Evolutionary conservation across 1,140 invertebrate species (phyloP).

Genomic region (Drosophila tropicalis): DNA sequence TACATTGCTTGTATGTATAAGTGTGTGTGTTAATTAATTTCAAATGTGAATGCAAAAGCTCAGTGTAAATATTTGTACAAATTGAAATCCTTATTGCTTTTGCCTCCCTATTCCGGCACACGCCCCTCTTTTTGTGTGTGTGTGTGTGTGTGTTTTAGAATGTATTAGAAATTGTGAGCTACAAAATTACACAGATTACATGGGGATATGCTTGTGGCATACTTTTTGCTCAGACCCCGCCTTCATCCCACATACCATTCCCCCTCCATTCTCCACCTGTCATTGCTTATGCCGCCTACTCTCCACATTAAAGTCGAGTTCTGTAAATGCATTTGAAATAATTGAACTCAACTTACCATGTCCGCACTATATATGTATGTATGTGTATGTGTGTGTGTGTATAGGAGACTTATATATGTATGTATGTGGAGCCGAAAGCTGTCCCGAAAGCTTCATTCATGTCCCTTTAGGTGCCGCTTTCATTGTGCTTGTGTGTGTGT

Average conservation of each 20-base stretch:
- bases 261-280: not conserved
- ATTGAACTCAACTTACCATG: conserved; percentile 18
- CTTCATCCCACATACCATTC: no score
- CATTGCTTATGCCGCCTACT: not conserved
- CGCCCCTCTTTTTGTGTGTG: not conserved
- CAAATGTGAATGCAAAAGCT: conserved; percentile 56
- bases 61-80: conserved; percentile 55
- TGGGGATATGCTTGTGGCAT: conserved; percentile 44
- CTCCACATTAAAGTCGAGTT: conserved; percentile 21
- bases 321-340: conserved; percentile 55
- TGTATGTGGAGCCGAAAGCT: conserved; percentile 32
- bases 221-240: conserved; percentile 24
- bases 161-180: conserved; percentile 25
- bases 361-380: not conserved
- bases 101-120: not conserved
- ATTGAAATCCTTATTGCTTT: conserved; percentile 50
- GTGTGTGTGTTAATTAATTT: conserved; percentile 54
- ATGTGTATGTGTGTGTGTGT: not conserved
- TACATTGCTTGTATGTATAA: no score
- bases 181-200: conserved; percentile 56
- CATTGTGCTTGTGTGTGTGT: not conserved
- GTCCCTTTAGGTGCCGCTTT: conserved; percentile 28
- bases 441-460: conserved; percentile 18
- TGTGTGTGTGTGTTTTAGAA: not conserved
- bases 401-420: conserved; percentile 16